Evolutionary conservation across 2,797 vertebrate genomes (phyloP).

Genomic region (Siniperca scherzeri): DNA sequence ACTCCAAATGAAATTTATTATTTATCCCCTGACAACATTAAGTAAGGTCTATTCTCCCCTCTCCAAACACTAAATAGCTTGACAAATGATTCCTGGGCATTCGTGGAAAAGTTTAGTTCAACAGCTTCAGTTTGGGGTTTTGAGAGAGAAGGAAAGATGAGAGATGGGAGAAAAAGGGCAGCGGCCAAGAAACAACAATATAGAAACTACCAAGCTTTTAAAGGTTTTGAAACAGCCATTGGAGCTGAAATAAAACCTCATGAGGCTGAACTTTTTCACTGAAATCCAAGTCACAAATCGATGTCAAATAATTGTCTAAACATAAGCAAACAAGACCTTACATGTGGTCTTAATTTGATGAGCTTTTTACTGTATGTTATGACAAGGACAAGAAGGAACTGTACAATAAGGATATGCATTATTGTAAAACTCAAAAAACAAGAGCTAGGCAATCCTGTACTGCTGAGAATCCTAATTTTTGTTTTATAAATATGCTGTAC

Average conservation of each 20-base stretch:
- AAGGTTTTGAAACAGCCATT: not conserved
- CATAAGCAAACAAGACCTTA: not conserved
- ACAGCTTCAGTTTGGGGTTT: not conserved
- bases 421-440: not conserved
- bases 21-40: constrained; percentile 22
- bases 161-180: not conserved
- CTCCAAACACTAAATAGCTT: not conserved
- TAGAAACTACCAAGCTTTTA: not conserved
- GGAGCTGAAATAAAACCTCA: not conserved
- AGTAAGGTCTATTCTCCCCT: not conserved
- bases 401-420: too few species aligned
- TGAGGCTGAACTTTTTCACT: not conserved
- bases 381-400: not conserved
- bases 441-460: not conserved
- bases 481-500: not conserved
- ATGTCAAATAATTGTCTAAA: not conserved
- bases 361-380: not conserved
- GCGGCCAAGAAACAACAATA: not conserved
- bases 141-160: constrained; percentile 1
- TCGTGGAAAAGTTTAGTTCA: not conserved
- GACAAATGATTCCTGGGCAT: constrained; percentile 8
- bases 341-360: not conserved
- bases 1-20: constrained; percentile 14
- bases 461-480: not conserved
- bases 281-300: not conserved